Evolutionary conservation across 2,113 vertebrate genomes (phyloP).

Genomic region (Pavo muticus): DNA sequence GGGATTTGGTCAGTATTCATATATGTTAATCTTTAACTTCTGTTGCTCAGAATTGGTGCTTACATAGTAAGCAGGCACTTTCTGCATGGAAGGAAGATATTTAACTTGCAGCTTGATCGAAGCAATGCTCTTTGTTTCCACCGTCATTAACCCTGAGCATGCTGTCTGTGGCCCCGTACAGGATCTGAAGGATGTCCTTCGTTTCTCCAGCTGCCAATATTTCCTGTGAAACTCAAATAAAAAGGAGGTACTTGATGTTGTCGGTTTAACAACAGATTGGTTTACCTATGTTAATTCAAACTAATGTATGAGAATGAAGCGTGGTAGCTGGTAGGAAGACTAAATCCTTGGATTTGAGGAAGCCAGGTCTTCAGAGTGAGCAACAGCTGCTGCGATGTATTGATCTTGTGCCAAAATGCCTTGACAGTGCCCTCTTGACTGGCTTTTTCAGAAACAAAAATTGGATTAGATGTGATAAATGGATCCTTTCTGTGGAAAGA

Average conservation of each 20-base stretch:
- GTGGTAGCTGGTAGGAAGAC: not conserved
- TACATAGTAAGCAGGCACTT: not conserved
- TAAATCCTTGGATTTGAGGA: not conserved
- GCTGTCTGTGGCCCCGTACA: not conserved
- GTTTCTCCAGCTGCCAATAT: not conserved
- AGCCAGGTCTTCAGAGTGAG: constrained; percentile 17
- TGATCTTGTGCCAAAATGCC: constrained; percentile 10
- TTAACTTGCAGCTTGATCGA: not conserved
- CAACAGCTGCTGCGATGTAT: not conserved
- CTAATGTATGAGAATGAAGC: not conserved
- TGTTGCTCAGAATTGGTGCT: not conserved
- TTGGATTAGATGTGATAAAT: constrained; percentile 4
- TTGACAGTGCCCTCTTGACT: not conserved
- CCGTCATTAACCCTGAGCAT: not conserved
- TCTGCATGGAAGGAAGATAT: not conserved
- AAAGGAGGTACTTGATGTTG: not conserved
- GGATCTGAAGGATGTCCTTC: not conserved
- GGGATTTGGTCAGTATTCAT: constrained; percentile 22
- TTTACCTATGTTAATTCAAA: not conserved
- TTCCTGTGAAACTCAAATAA: not conserved
- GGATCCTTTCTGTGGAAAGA: not conserved
- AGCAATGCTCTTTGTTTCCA: not conserved
- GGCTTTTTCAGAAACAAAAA: not conserved
- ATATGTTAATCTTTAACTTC: not conserved
- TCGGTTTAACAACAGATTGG: not conserved